Conservation (phyloP, 2,113 vertebrate genomes). For the Pachyramphus minor region DNA sequence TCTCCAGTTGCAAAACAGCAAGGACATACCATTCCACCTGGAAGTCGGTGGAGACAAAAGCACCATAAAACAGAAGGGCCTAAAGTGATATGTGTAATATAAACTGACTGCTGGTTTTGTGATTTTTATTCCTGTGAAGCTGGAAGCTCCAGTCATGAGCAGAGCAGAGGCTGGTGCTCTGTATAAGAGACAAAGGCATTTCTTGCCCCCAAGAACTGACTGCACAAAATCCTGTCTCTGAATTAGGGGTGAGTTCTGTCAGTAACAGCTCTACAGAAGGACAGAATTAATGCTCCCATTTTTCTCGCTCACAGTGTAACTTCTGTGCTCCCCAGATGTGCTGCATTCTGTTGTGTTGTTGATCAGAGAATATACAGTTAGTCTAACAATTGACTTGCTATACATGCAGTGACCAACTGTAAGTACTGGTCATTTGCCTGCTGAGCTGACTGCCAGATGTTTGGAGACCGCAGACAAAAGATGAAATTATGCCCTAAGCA, state of each 20-base stretch:
- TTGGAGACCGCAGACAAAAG: not conserved
- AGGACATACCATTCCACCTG: not conserved
- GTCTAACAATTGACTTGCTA: not conserved
- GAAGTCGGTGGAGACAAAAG: not conserved
- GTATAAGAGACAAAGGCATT: not conserved
- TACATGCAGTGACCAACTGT: not conserved
- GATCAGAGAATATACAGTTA: not conserved
- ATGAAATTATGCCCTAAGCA: not conserved
- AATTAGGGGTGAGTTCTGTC: not conserved
- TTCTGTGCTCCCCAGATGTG: conserved; percentile 12
- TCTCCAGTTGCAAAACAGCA: not conserved
- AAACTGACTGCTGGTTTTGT: not conserved
- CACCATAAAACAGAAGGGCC: not conserved
- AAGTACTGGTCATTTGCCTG: not conserved
- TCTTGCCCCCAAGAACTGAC: not conserved
- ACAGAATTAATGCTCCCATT: conserved; percentile 20
- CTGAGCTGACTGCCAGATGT: not conserved
- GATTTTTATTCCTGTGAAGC: conserved; percentile 2
- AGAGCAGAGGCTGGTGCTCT: not conserved
- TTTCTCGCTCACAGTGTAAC: not conserved
- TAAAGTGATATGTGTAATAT: not conserved
- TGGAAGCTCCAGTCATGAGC: not conserved
- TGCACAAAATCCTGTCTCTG: not conserved
- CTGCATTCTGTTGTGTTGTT: not conserved
- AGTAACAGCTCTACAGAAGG: not conserved